phyloP scores from a whole-genome alignment of 2,113 vertebrate species.

The Amphiprion ocellaris region DNA sequence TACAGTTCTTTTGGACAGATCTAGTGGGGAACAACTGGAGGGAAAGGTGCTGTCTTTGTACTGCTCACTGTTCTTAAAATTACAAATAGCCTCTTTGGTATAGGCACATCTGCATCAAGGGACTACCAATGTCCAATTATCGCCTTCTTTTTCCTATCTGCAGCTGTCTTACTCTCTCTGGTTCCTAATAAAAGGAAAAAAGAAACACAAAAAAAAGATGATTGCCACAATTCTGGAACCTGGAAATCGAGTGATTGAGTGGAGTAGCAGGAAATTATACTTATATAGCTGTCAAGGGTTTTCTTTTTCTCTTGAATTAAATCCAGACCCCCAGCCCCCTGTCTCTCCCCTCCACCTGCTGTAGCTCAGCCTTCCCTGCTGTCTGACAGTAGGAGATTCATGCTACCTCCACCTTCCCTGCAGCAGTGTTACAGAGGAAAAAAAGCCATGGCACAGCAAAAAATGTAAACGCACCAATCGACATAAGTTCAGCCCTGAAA shows the following conservation, averaged over 20 bases:
- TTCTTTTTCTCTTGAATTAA: conserved; percentile 50
- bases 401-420: conserved; percentile 57
- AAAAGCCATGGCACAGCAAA: conserved; percentile 54
- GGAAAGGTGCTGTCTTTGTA: conserved; percentile 55
- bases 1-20: conserved; percentile 47
- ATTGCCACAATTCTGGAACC: conserved; percentile 75
- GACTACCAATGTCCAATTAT: conserved; percentile 69
- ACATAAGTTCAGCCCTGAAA: conserved; percentile 48
- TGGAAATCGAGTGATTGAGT: conserved; percentile 75
- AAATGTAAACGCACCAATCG: conserved; percentile 56
- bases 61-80: conserved; percentile 60
- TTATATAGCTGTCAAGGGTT: conserved; percentile 49
- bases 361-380: conserved; percentile 35
- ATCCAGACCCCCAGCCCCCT: conserved; percentile 7
- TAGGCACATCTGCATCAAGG: conserved; percentile 85
- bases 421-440: conserved; percentile 58
- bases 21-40: conserved; percentile 49
- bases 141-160: conserved; percentile 72
- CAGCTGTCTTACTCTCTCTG: conserved; percentile 54
- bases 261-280: conserved; percentile 59
- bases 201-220: conserved; percentile 28
- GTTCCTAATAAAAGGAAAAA: conserved; percentile 50
- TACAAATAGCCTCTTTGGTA: conserved; percentile 92
- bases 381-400: conserved; percentile 63
- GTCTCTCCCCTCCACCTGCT: conserved; percentile 44